Evolutionary conservation across 2,888 invertebrate genomes (phyloP), one percentile per base, ranked within the genome.

Genomic region (Doris montereyensis): DNA sequence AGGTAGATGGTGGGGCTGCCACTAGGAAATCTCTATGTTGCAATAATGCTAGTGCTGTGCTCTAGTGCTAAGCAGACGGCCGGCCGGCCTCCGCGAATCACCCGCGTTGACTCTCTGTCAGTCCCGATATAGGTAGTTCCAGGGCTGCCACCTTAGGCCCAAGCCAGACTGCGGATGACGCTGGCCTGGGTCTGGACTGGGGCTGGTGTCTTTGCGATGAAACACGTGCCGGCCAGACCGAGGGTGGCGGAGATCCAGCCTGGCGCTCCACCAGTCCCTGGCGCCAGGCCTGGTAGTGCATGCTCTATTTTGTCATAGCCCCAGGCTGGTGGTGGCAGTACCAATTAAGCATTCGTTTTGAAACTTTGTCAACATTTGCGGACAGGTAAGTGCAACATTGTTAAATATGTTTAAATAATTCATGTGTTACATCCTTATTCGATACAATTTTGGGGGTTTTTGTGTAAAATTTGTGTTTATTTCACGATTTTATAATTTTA

Each of bases 241-340:
- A 41, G 52, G 52, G 8, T 41, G 52, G 52, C 52, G 52, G 52
- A 17, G 30, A 28, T n/a, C 68, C 24, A 68, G 68, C 28, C 68
- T 68, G 26, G 24, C 30, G 30, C 68, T 68, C 68, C 68, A 68
- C 68, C 68, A 68, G 30, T 68, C 68, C 3, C 26, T 68, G 68
- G 68, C 30, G 68, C 68, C 68, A 68, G 68, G 68, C 24, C 24
- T 68, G 30, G 68, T 68, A 68, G 68, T 68, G 68, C 30, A 68
- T 68, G 68, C 68, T 68, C 68, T 68, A 68, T 68, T 68, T 24
- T 28, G 24, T 28, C 30, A 2, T 3, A 68, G 68, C 24, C 5
- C 68, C 24, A 68, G 68, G 8, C 30, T 68, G 68, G 68, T 68
- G n/a, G 30, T 10, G n/a, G 68, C 30, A 68, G 8, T 68, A 10